Conservation (phyloP, 2,797 vertebrate genomes). For the Lagothrix lagotricha region DNA sequence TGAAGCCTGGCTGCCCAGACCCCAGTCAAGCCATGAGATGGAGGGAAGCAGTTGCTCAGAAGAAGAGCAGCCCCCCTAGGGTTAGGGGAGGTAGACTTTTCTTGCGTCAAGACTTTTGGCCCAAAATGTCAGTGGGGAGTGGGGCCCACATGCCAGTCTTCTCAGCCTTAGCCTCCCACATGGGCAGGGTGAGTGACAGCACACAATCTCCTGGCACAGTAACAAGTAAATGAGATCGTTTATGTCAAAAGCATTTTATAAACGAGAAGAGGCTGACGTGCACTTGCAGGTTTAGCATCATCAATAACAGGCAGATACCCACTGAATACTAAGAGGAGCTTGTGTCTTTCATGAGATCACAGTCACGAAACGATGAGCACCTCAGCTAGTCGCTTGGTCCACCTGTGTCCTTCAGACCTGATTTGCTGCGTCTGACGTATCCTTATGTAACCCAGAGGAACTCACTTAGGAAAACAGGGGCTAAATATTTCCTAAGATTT, state of each 20-base stretch:
- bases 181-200: background rate
- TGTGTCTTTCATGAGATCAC: background rate
- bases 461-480: slow-evolving; percentile 5
- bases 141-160: background rate
- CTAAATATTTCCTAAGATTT: background rate
- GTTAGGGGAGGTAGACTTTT: background rate
- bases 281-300: background rate
- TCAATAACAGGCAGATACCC: background rate
- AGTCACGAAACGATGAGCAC: accelerated
- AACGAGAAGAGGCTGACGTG: background rate
- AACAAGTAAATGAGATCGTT: background rate
- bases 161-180: background rate
- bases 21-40: background rate
- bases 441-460: background rate
- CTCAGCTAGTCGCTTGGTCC: background rate
- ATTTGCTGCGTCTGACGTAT: background rate
- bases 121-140: background rate
- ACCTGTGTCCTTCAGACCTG: background rate
- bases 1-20: background rate
- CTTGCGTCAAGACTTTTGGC: background rate
- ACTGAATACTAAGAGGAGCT: background rate
- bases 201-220: background rate
- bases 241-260: background rate
- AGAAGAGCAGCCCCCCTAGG: background rate
- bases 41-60: background rate